Base-by-base conservation (phyloP, 2,888 invertebrate species). In the Pristionchus maxplancki region DNA sequence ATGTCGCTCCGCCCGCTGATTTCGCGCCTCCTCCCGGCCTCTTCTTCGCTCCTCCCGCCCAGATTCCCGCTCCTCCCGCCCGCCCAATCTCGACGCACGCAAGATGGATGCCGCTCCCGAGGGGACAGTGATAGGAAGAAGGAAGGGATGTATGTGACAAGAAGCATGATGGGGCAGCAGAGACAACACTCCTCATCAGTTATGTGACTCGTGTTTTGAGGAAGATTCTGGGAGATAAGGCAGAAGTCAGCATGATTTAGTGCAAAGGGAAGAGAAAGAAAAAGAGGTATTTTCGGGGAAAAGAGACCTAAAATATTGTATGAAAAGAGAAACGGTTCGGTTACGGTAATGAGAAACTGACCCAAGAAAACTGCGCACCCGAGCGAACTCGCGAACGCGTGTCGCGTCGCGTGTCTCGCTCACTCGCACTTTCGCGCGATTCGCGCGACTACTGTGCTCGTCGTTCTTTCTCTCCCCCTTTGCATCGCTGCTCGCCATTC, bases 141-240 rank as follows among this genome's bases (percentile, higher is more conserved):
- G 37, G 40, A 15, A 31, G 37, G 44, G 28, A 48, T n/a, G 78
- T 44, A 78, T 78, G 78, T 78, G 78, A 78, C 78, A 78, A 40
- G 78, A 78, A 78, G 78, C 78, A 78, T 78, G 78, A 78, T 78
- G 78, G 67, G 44, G 67, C 34, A 20, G 71, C 71, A 74, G 40
- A 28, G 40, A 74, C 71, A 74, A 24, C 37, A 20, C 17, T 24
- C 20, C 37, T 74, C 78, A 78, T 78, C 78, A 78, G 78, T 78
- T 44, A 78, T 78, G 74, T 24, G 67, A 31, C 67, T 34, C 78
- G 44, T 78, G 78, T 78, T 78, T 44, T 78, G n/a, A 1, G 40
- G 20, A 11, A 78, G 78, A 78, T 78, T 40, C 31, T 78, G 74
- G 0, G n/a, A 48, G 78, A 78, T 78, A 48, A 78, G 44, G 17